Evolutionary conservation across 2,113 vertebrate species (phyloP).

Genomic region (Poecile atricapillus): DNA sequence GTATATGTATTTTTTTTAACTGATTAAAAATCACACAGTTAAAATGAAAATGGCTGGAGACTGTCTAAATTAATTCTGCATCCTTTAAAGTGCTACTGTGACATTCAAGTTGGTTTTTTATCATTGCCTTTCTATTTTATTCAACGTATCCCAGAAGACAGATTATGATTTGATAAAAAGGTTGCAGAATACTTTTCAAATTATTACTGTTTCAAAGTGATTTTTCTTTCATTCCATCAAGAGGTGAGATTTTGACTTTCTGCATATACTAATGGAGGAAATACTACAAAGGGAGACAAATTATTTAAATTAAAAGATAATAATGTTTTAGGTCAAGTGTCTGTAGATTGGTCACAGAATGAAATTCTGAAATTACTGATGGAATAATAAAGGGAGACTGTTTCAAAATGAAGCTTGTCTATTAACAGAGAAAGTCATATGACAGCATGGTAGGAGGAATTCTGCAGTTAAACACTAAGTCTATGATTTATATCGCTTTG

Average conservation of each 20-base stretch:
- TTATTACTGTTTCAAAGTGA: background rate
- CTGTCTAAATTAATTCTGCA: background rate
- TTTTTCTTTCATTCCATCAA: background rate
- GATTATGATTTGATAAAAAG: background rate
- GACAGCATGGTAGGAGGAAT: background rate
- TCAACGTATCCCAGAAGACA: background rate
- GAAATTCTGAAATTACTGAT: background rate
- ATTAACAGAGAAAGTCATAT: background rate
- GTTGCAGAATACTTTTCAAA: background rate
- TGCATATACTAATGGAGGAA: background rate
- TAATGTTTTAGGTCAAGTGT: background rate
- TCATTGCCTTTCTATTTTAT: background rate
- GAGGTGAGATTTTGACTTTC: background rate
- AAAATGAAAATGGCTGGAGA: background rate
- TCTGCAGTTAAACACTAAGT: background rate
- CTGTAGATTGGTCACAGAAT: background rate
- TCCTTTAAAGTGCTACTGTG: background rate
- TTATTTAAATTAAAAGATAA: background rate
- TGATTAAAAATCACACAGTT: background rate
- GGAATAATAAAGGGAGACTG: background rate
- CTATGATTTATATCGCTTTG: background rate
- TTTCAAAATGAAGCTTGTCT: background rate
- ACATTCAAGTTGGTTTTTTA: background rate
- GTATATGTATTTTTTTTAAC: background rate
- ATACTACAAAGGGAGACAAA: background rate